phyloP scores from a whole-genome alignment of 2,888 invertebrate genomes.

The Lapara coniferarum region DNA sequence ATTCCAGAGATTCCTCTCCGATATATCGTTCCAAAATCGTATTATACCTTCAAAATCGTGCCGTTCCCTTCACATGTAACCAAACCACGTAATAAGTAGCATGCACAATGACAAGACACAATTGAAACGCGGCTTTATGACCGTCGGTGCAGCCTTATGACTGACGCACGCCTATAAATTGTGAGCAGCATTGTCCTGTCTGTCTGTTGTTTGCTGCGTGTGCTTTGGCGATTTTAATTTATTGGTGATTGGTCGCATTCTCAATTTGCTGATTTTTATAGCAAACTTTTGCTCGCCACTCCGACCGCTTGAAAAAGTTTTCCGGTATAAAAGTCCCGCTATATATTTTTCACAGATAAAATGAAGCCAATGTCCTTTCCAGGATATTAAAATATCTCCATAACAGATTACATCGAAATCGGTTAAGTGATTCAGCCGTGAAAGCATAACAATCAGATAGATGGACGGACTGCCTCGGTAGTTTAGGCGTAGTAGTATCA shows the following conservation, averaged over 20 bases:
- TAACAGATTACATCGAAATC: no score
- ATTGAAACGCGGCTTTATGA: conserved; percentile 68
- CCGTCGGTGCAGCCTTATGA: conserved; percentile 53
- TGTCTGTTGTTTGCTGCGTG: conserved; percentile 37
- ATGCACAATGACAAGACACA: conserved; percentile 57
- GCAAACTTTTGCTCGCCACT: no score
- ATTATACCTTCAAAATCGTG: neutral
- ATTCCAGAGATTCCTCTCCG: neutral
- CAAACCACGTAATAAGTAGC: conserved; percentile 54
- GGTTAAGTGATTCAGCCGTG: no score
- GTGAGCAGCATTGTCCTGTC: conserved; percentile 59
- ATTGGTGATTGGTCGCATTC: conserved; percentile 15
- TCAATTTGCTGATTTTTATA: neutral
- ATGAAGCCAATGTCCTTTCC: no score
- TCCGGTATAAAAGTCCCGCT: no score
- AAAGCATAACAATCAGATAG: no score
- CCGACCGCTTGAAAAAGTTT: no score
- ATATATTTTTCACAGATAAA: no score
- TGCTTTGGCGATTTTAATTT: conserved; percentile 28
- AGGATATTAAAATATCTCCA: no score
- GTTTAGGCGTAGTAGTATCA: no score
- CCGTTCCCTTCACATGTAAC: neutral
- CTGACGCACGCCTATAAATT: conserved; percentile 63
- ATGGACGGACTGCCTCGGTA: no score
- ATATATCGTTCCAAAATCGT: conserved; percentile 6